Percentiles rank a stretch among this genome's conserved stretches.
Conservation (phyloP, 2,797 vertebrate genomes). For the Cossypha niveicapilla region DNA sequence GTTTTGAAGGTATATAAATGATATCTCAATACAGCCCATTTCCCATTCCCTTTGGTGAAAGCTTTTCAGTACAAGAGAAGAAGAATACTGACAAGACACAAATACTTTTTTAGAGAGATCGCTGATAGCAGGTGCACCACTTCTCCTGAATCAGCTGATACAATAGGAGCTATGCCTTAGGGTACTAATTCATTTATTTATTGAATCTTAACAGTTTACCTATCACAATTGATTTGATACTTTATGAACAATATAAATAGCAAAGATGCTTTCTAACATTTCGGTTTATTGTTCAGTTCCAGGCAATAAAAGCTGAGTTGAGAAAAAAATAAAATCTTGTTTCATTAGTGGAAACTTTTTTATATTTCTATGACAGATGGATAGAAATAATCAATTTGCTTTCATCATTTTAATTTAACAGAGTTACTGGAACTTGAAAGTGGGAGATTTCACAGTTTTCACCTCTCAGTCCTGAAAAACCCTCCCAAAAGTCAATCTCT, state of each 20-base stretch:
- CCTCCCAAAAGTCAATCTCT: not conserved
- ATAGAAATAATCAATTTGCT: not conserved
- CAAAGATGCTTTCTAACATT: not conserved
- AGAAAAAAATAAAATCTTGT: not conserved
- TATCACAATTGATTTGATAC: not conserved
- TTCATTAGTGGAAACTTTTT: not conserved
- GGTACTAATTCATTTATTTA: not conserved
- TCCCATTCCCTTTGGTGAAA: not conserved
- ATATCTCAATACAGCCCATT: not conserved
- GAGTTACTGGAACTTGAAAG: not conserved
- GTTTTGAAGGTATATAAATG: not conserved
- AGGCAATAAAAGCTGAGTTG: not conserved
- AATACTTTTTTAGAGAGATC: not conserved
- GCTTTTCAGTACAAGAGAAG: not conserved
- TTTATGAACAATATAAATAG: not conserved
- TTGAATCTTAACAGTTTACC: not conserved
- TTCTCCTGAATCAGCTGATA: not conserved
- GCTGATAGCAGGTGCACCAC: not conserved
- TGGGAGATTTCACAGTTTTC: not conserved
- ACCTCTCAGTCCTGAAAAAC: not conserved
- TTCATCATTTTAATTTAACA: not conserved
- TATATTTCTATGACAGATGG: not conserved
- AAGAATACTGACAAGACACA: not conserved
- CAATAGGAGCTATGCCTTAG: not conserved
- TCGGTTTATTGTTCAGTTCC: not conserved